Percentiles rank a stretch among this genome's conserved stretches.
Conservation (phyloP, 2,113 vertebrate species). For the Saiga tatarica region DNA sequence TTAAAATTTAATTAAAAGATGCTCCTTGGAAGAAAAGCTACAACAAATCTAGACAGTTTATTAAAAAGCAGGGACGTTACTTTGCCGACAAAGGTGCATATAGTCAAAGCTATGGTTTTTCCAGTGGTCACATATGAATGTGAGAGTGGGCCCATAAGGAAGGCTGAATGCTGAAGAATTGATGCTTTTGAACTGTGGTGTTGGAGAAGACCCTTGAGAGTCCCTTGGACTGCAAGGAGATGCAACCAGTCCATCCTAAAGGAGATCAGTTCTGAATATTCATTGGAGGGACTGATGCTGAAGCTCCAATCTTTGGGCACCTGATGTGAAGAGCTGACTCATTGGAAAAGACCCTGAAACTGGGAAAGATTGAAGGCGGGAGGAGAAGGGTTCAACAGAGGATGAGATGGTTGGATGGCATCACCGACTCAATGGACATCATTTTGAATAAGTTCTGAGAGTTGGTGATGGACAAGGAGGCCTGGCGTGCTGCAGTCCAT, state of each 20-base stretch:
- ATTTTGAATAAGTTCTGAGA: neutral
- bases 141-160: neutral
- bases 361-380: neutral
- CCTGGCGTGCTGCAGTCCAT: neutral
- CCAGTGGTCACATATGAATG: neutral
- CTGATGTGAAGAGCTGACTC: neutral
- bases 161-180: rapidly evolving
- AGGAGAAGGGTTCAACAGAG: neutral
- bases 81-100: neutral
- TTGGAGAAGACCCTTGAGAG: neutral
- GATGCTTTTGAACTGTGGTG: neutral
- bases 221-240: neutral
- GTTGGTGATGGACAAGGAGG: neutral
- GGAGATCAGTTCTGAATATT: neutral
- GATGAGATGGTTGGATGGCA: neutral
- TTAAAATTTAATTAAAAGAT: neutral
- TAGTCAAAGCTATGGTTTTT: neutral
- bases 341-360: neutral
- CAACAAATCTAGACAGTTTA: neutral
- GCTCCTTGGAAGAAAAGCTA: neutral
- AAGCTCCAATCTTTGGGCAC: neutral
- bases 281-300: neutral
- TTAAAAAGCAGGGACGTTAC: neutral
- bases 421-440: neutral
- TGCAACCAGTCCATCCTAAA: neutral